Evolutionary conservation across 1,140 invertebrate species (phyloP).

Genomic region (Tetramorium parvispinum): DNA sequence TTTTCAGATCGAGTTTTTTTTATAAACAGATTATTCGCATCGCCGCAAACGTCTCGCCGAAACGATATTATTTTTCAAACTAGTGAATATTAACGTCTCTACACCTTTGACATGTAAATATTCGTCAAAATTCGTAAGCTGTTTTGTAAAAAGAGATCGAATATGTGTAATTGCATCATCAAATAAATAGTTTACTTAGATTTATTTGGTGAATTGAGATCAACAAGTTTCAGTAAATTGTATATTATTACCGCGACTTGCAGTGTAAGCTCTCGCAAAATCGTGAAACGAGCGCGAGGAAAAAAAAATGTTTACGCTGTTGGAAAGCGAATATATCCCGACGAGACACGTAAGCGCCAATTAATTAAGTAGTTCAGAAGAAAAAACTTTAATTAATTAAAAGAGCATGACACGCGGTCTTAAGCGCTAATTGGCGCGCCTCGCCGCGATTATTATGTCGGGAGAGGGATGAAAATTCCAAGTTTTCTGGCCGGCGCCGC

Average conservation of each 20-base stretch:
- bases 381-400: constrained; percentile 29
- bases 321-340: not conserved
- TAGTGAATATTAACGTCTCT: too few relatives aligned
- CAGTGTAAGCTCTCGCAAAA: not conserved
- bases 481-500: constrained; percentile 1
- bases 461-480: constrained; percentile 22
- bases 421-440: constrained; percentile 21
- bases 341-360: constrained; percentile 17
- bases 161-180: not conserved
- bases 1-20: too few relatives aligned
- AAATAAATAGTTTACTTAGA: not conserved
- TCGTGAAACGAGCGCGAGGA: not conserved
- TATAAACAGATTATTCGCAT: too few relatives aligned
- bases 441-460: constrained; percentile 18
- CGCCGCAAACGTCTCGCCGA: too few relatives aligned
- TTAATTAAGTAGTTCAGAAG: constrained; percentile 16
- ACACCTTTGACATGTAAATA: too few relatives aligned
- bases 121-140: too few relatives aligned
- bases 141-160: not conserved
- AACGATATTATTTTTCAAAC: too few relatives aligned
- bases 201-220: too few relatives aligned
- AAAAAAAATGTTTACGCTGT: not conserved
- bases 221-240: not conserved
- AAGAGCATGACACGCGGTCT: not conserved
- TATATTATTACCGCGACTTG: not conserved